phyloP scores from a whole-genome alignment of 2,888 invertebrate species.

The Catonia carolina region DNA sequence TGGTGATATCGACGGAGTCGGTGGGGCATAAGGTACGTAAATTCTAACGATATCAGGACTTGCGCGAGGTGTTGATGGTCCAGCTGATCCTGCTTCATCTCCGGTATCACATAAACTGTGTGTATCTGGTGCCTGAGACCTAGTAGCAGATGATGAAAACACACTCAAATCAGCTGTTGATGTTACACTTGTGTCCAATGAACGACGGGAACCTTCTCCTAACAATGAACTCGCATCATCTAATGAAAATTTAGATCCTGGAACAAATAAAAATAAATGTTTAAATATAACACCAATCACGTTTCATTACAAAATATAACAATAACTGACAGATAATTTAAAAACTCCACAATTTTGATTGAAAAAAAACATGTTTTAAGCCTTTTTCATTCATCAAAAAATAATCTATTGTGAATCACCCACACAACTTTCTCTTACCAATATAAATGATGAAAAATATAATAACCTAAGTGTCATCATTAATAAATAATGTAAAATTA shows the following conservation, averaged over 20 bases:
- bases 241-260: slow-evolving; percentile 58
- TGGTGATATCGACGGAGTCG: slow-evolving; percentile 41
- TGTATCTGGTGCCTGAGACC: slow-evolving; percentile 66
- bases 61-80: slow-evolving; percentile 57
- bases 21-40: slow-evolving; percentile 64
- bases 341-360: not conserved
- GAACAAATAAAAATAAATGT: slow-evolving; percentile 25
- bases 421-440: no score
- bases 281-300: not conserved
- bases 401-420: no score
- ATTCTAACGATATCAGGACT: slow-evolving; percentile 63
- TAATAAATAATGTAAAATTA: no score
- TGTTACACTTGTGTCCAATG: slow-evolving; percentile 75
- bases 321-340: not conserved
- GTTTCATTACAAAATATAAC: not conserved
- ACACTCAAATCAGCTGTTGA: slow-evolving; percentile 77
- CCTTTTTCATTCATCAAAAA: not conserved
- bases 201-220: slow-evolving; percentile 64
- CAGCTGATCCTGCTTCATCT: slow-evolving; percentile 51
- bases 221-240: slow-evolving; percentile 64
- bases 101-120: slow-evolving; percentile 64
- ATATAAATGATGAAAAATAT: no score
- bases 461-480: no score
- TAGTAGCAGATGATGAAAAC: slow-evolving; percentile 60
- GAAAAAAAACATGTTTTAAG: not conserved